phyloP scores from a whole-genome alignment of 2,797 vertebrate genomes.

The Cheirogaleus major region DNA sequence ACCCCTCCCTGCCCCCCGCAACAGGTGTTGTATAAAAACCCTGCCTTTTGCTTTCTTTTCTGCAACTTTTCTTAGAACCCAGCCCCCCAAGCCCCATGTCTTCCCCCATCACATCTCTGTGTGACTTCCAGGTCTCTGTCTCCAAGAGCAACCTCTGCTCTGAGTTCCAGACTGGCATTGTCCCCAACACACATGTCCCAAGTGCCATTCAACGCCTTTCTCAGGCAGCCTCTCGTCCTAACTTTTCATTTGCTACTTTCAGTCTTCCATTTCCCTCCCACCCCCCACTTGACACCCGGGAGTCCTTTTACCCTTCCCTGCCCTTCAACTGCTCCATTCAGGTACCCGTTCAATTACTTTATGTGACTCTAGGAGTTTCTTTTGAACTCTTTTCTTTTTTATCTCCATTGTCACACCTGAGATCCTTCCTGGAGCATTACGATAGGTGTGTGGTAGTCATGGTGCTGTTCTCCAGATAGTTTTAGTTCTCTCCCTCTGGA shows the following conservation, averaged over 20 bases:
- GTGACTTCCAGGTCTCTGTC: neutral
- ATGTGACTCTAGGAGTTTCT: neutral
- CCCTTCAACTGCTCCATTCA: neutral
- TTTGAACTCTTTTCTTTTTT: neutral
- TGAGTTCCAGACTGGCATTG: neutral
- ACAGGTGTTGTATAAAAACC: neutral
- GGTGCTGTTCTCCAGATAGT: neutral
- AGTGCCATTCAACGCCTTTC: neutral
- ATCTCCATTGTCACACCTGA: neutral
- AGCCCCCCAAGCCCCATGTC: neutral
- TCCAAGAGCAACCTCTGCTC: neutral
- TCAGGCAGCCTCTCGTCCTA: neutral
- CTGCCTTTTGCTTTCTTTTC: neutral
- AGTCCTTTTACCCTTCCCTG: neutral
- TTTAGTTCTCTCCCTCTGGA: neutral
- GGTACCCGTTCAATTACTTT: neutral
- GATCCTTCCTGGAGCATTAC: neutral
- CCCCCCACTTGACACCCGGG: neutral
- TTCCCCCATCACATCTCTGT: neutral
- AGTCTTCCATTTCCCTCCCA: neutral
- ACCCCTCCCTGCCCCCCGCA: neutral
- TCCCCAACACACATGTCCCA: neutral
- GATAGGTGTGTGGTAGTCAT: neutral
- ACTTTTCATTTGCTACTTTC: neutral
- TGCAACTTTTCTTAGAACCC: neutral